phyloP scores from a whole-genome alignment of 2,888 invertebrate genomes.

The Chelonus formosanus region DNA sequence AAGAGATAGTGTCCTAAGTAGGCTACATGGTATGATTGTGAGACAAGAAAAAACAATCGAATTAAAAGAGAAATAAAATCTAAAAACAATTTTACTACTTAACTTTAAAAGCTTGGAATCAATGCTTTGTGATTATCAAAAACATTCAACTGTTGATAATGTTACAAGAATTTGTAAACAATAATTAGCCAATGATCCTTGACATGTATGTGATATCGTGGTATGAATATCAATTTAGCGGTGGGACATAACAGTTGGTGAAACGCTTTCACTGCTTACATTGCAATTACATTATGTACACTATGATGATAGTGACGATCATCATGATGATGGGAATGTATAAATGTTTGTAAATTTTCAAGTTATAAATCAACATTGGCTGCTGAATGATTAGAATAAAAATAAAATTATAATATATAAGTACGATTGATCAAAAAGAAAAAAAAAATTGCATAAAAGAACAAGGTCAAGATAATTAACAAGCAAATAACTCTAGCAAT shows the following conservation, averaged over 20 bases:
- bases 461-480: too few species aligned
- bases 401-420: too few species aligned
- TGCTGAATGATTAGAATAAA: too few species aligned
- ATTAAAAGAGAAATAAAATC: neutral
- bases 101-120: neutral
- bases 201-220: slow-evolving; percentile 43
- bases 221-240: slow-evolving; percentile 43
- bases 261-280: slow-evolving; percentile 18
- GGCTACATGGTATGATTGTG: too few species aligned
- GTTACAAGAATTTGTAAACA: slow-evolving; percentile 35
- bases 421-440: too few species aligned
- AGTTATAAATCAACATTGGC: too few species aligned
- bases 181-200: slow-evolving; percentile 47
- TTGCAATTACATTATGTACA: neutral
- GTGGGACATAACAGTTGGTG: slow-evolving; percentile 14
- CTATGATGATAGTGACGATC: neutral
- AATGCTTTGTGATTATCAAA: neutral
- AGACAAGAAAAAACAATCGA: neutral
- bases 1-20: too few species aligned
- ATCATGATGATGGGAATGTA: neutral
- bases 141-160: slow-evolving; percentile 1
- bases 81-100: too few species aligned
- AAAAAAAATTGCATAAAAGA: too few species aligned
- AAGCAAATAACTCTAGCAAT: too few species aligned
- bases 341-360: too few species aligned